These are phyloP conservation scores for Guaruba guarouba DNA, from an alignment of 2,113 vertebrate genomes.

Conservation along the genomic window DNA sequence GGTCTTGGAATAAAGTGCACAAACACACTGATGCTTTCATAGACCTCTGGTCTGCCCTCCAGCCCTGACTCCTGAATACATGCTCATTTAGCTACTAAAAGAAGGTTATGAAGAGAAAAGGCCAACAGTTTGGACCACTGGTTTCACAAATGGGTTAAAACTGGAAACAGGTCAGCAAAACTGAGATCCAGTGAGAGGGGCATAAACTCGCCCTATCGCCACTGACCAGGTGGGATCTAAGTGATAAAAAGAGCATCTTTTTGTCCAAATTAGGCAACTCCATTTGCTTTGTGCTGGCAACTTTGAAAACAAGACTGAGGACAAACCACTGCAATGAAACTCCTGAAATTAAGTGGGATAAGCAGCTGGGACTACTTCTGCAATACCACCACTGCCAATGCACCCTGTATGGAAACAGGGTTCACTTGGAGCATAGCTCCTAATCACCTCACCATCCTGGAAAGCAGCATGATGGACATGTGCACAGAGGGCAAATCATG, in stretches of 20 bases:
- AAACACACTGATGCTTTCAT: rapidly evolving
- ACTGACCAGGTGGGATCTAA: background rate
- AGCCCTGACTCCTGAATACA: background rate
- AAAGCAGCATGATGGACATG: rapidly evolving
- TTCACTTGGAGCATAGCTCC: background rate
- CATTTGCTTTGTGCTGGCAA: background rate
- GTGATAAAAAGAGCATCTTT: background rate
- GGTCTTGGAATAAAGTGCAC: background rate
- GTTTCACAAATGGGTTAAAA: background rate
- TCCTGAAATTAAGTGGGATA: background rate
- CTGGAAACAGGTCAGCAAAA: background rate
- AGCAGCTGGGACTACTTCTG: background rate
- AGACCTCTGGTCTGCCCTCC: background rate
- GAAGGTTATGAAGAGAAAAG: background rate
- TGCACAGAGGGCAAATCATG: rapidly evolving
- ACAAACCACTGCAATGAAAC: background rate
- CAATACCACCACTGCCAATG: background rate
- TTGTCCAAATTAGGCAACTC: background rate
- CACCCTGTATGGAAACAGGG: background rate
- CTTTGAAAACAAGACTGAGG: background rate
- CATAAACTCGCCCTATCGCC: background rate
- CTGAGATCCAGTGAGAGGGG: background rate
- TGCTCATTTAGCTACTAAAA: background rate
- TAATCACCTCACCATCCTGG: background rate
- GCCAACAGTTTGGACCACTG: background rate